These are phyloP conservation scores for Ranitomeya imitator DNA, from an alignment of 2,113 vertebrate genomes.

Conservation along the genomic window DNA sequence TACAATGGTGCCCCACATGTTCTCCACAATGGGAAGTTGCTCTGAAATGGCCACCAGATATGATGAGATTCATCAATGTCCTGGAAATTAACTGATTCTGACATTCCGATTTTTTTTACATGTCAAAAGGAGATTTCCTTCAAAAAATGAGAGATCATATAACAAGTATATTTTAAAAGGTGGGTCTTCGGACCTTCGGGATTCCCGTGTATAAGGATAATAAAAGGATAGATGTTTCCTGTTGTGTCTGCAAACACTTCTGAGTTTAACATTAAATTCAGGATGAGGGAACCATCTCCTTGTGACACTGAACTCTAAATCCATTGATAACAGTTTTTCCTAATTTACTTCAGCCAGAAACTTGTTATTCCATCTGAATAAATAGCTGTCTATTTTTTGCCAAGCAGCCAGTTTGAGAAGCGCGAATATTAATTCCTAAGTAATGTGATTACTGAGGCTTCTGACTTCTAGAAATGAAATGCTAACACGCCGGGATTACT, in stretches of 20 bases:
- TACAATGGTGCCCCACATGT: neutral
- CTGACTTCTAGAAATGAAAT: conserved; percentile 49
- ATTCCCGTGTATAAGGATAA: neutral
- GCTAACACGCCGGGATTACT: conserved; percentile 48
- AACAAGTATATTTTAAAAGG: neutral
- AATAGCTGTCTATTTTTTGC: conserved; percentile 8
- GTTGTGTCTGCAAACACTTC: neutral
- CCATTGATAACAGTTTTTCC: neutral
- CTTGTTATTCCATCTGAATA: conserved; percentile 13
- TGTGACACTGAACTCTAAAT: neutral
- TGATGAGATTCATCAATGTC: neutral
- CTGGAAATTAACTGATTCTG: neutral
- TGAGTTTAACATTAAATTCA: neutral
- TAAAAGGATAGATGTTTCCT: neutral
- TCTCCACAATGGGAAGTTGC: neutral
- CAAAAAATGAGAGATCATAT: neutral
- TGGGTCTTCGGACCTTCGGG: neutral
- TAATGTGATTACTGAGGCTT: conserved; percentile 44
- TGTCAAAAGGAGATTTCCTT: neutral
- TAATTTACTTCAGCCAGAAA: neutral
- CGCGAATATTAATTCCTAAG: conserved; percentile 38
- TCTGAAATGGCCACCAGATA: neutral
- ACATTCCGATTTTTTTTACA: neutral
- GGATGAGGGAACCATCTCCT: neutral
- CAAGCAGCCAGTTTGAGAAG: conserved; percentile 21